These are phyloP conservation scores for Gallinago paraguaiae DNA, from an alignment of 2,113 vertebrate species.

Conservation along the genomic window DNA sequence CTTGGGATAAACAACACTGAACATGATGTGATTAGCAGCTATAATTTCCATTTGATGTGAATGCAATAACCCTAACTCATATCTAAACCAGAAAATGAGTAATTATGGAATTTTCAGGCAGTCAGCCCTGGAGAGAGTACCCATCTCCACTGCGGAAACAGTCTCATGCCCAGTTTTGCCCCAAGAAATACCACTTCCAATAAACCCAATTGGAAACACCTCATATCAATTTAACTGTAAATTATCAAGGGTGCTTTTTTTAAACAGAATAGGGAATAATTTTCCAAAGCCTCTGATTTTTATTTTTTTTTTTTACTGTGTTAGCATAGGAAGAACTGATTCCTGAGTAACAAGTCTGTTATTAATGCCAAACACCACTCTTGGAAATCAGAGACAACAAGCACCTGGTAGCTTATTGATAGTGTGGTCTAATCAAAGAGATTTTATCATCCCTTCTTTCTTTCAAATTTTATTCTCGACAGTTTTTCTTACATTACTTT, in stretches of 20 bases:
- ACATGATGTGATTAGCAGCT: constrained; percentile 40
- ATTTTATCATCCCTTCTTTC: neutral
- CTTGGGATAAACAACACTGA: constrained; percentile 3
- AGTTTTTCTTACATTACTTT: neutral
- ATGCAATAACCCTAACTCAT: constrained; percentile 6
- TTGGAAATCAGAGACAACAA: neutral
- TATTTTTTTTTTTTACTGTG: neutral
- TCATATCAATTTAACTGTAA: neutral
- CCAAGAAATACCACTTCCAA: neutral
- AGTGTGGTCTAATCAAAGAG: neutral
- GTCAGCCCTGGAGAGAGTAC: neutral
- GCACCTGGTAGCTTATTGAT: neutral
- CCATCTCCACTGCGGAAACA: neutral
- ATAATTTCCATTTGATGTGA: constrained; percentile 7
- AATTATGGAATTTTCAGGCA: neutral
- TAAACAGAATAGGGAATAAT: neutral
- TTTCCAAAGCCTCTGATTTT: neutral
- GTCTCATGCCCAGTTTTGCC: neutral
- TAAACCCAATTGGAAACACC: neutral
- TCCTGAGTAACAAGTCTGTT: neutral
- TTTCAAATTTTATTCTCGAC: neutral
- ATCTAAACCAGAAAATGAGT: constrained; percentile 12
- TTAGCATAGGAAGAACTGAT: neutral
- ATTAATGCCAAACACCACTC: neutral
- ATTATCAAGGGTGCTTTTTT: neutral